Evolutionary conservation across 1,140 invertebrate genomes (phyloP).

Genomic region (Drosophila triauraria): DNA sequence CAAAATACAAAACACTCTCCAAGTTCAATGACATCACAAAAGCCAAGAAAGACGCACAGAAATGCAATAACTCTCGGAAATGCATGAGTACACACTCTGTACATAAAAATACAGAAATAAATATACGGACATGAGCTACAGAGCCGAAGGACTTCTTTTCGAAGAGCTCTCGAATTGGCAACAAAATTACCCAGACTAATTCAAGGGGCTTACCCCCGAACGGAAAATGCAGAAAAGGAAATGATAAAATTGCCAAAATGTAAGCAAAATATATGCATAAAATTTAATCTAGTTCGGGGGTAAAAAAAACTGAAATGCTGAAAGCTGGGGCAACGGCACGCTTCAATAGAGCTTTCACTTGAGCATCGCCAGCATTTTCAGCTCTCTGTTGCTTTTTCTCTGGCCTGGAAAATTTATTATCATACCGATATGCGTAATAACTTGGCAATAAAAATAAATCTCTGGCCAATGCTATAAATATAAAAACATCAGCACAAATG

Average conservation of each 20-base stretch:
- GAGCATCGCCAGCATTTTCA: conserved; percentile 46
- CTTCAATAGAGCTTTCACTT: conserved; percentile 55
- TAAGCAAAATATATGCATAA: conserved; percentile 64
- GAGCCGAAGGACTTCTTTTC: conserved; percentile 26
- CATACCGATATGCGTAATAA: conserved; percentile 84
- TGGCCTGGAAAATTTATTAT: conserved; percentile 74
- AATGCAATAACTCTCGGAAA: conserved; percentile 66
- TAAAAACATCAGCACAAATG: conserved; percentile 82
- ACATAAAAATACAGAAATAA: conserved; percentile 8
- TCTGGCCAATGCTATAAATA: conserved; percentile 78
- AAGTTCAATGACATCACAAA: conserved; percentile 65
- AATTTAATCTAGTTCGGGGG: conserved; percentile 72
- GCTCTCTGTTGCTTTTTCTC: conserved; percentile 53
- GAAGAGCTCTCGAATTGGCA: conserved; percentile 69
- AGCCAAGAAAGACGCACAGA: conserved; percentile 31
- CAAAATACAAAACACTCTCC: conserved; percentile 19
- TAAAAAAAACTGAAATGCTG: conserved; percentile 6
- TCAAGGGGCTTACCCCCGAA: conserved; percentile 36
- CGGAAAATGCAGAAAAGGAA: conserved; percentile 44
- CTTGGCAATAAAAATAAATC: conserved; percentile 84
- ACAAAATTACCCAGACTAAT: conserved; percentile 71
- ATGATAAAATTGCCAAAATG: conserved; percentile 64
- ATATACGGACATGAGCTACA: conserved; percentile 9
- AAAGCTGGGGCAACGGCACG: conserved; percentile 30
- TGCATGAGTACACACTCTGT: conserved; percentile 30